phyloP scores from a whole-genome alignment of 2,113 vertebrate species.

The Arenaria interpres region DNA sequence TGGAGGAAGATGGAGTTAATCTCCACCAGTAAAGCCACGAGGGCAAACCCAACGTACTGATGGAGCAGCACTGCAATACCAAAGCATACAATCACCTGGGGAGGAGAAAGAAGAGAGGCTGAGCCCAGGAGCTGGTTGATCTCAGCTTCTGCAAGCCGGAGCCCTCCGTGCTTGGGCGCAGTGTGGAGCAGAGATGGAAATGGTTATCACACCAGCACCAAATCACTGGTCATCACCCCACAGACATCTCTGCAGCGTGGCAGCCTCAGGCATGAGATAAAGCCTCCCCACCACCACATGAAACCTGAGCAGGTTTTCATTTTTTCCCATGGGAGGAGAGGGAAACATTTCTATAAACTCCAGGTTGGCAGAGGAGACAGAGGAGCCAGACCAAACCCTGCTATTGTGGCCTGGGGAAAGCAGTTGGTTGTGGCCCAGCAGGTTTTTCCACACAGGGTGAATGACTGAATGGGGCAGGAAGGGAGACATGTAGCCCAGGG shows the following conservation, averaged over 20 bases:
- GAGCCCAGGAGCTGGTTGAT: not conserved
- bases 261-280: not conserved
- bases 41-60: constrained; percentile 83
- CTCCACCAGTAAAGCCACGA: constrained; percentile 90
- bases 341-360: not conserved
- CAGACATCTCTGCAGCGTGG: not conserved
- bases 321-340: not conserved
- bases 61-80: constrained; percentile 79
- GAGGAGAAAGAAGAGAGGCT: not conserved
- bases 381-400: not conserved
- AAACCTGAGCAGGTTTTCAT: not conserved
- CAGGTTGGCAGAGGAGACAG: not conserved
- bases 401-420: not conserved
- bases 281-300: not conserved
- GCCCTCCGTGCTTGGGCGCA: not conserved
- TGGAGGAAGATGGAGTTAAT: constrained; percentile 93
- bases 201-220: accelerated
- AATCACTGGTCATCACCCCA: not conserved
- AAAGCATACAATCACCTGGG: constrained; percentile 89
- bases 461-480: not conserved
- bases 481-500: not conserved
- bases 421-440: not conserved
- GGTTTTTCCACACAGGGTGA: not conserved
- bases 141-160: not conserved
- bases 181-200: not conserved